Conservation (phyloP, 2,113 vertebrate genomes). For the Rhinichthys klamathensis region DNA sequence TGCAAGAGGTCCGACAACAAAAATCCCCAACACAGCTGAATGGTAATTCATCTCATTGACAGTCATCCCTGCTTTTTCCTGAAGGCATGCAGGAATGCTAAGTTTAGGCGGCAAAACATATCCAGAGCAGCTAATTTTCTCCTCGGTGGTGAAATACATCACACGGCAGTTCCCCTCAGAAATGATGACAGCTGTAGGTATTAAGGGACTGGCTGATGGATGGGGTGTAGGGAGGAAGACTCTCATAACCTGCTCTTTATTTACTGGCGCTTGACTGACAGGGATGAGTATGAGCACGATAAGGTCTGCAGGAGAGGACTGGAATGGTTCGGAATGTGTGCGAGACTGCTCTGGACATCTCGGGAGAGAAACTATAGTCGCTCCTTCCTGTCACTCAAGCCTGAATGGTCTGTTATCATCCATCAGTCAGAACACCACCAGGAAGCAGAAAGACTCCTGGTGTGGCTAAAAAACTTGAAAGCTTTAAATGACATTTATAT, state of each 20-base stretch:
- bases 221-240: slow-evolving; percentile 69
- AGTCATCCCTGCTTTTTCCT: slow-evolving; percentile 52
- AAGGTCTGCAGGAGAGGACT: not conserved
- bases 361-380: not conserved
- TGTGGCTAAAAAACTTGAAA: slow-evolving; percentile 17
- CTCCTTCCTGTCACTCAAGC: slow-evolving; percentile 37
- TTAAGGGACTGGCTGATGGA: slow-evolving; percentile 75
- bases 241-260: slow-evolving; percentile 74
- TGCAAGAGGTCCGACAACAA: slow-evolving; percentile 51
- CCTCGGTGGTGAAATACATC: slow-evolving; percentile 57
- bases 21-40: slow-evolving; percentile 54
- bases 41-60: slow-evolving; percentile 57
- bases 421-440: slow-evolving; percentile 20
- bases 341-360: slow-evolving; percentile 13
- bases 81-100: slow-evolving; percentile 56
- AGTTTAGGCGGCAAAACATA: slow-evolving; percentile 53
- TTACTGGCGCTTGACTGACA: slow-evolving; percentile 71
- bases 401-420: slow-evolving; percentile 41
- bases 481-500: slow-evolving; percentile 1
- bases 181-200: slow-evolving; percentile 74
- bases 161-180: slow-evolving; percentile 53
- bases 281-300: slow-evolving; percentile 36
- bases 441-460: slow-evolving; percentile 28
- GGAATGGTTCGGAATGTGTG: slow-evolving; percentile 5
- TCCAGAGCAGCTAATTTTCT: slow-evolving; percentile 61